phyloP scores from a whole-genome alignment of 2,113 vertebrate genomes.

The Prietella phreatophila region DNA sequence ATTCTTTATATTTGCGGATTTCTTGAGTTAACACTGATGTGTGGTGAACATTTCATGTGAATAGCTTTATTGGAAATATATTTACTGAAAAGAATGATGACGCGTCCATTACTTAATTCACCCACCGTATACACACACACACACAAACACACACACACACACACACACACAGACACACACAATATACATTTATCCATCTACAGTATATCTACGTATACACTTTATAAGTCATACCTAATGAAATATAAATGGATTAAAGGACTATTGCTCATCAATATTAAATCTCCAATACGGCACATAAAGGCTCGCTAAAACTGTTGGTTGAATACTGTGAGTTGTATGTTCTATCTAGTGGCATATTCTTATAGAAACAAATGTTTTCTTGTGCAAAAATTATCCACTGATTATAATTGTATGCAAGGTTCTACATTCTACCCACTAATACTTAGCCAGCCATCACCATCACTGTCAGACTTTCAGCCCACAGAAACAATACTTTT shows the following conservation, averaged over 20 bases:
- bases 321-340: background rate
- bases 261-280: background rate
- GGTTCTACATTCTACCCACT: slow-evolving; percentile 16
- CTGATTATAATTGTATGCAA: slow-evolving; percentile 24
- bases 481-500: slow-evolving; percentile 5
- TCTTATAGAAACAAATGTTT: background rate
- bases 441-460: slow-evolving; percentile 23
- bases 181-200: no score
- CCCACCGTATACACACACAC: no score
- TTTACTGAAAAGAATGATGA: no score
- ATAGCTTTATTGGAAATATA: no score
- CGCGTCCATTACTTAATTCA: no score
- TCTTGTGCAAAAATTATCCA: background rate
- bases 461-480: slow-evolving; percentile 23
- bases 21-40: no score
- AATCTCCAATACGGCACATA: background rate
- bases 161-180: no score
- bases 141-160: no score
- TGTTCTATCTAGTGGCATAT: background rate
- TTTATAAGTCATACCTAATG: no score
- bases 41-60: no score
- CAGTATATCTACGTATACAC: no score
- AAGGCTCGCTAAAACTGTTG: background rate
- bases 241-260: background rate
- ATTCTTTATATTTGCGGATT: no score